Percentiles rank a stretch among this genome's conserved stretches.
Conservation (phyloP, 2,797 vertebrate species). For the Furcifer pardalis region DNA sequence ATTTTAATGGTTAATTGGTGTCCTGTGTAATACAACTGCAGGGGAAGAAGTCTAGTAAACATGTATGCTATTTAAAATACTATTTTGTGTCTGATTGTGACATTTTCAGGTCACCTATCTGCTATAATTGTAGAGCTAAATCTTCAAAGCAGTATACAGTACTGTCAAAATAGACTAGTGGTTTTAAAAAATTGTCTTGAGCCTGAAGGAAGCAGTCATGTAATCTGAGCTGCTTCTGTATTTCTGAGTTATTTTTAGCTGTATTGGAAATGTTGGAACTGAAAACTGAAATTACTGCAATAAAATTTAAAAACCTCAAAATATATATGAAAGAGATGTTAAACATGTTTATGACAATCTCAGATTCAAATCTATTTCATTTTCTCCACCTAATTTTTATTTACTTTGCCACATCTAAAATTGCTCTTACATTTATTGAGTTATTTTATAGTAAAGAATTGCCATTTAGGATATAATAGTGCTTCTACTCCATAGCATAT, state of each 20-base stretch:
- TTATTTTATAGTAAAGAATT: background rate
- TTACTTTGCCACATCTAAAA: background rate
- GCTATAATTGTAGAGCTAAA: background rate
- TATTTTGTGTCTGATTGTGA: background rate
- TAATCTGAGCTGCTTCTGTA: background rate
- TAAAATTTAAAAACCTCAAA: background rate
- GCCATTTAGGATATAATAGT: background rate
- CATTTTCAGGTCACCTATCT: constrained; percentile 24
- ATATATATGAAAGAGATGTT: background rate
- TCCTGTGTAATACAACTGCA: background rate
- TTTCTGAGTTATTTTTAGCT: background rate
- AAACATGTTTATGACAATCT: background rate
- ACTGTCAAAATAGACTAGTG: background rate
- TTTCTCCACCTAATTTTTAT: no score
- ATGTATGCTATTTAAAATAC: background rate
- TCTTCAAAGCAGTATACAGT: background rate
- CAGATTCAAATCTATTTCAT: background rate
- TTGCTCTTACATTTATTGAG: no score
- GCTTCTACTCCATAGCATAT: background rate
- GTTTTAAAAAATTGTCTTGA: background rate
- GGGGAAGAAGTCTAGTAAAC: background rate
- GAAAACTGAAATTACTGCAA: background rate
- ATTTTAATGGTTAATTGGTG: background rate
- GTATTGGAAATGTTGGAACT: background rate
- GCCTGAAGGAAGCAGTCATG: background rate